A percentile compares a stretch with the other conserved stretches of the same genome.
These are phyloP conservation scores for Charaxes varanes DNA, from an alignment of 1,140 invertebrate species.

Conservation along the genomic window DNA sequence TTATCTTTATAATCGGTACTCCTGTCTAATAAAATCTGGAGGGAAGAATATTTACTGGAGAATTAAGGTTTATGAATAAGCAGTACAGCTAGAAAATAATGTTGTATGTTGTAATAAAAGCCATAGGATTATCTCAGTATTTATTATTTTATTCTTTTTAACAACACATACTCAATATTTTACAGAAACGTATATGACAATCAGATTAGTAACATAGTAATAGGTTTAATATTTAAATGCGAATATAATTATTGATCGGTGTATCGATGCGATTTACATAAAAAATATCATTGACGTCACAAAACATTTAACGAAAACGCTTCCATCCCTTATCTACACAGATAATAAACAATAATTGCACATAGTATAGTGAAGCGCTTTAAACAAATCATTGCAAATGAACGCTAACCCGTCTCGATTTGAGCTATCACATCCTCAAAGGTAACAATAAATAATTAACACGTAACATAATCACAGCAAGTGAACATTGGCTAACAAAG, in stretches of 20 bases:
- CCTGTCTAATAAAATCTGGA: too few species aligned
- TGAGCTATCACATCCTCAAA: slow-evolving; percentile 67
- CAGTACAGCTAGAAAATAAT: not conserved
- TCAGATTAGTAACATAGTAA: slow-evolving; percentile 71
- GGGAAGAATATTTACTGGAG: too few species aligned
- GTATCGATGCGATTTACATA: slow-evolving; percentile 33
- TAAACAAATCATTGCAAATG: slow-evolving; percentile 58
- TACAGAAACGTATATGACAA: slow-evolving; percentile 76
- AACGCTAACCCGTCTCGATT: slow-evolving; percentile 52
- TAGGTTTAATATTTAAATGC: slow-evolving; percentile 69
- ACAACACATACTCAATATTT: slow-evolving; percentile 76
- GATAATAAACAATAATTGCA: slow-evolving; percentile 49
- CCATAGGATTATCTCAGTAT: slow-evolving; percentile 48
- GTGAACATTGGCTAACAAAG: slow-evolving; percentile 72
- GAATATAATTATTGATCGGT: slow-evolving; percentile 59
- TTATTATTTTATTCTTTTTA: slow-evolving; percentile 75
- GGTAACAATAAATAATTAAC: slow-evolving; percentile 71
- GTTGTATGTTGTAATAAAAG: slow-evolving; percentile 16
- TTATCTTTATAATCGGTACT: too few species aligned
- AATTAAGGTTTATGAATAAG: too few species aligned
- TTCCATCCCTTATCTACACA: slow-evolving; percentile 25
- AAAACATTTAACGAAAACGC: slow-evolving; percentile 31
- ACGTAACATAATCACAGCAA: slow-evolving; percentile 71
- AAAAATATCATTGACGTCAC: slow-evolving; percentile 22
- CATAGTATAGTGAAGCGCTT: slow-evolving; percentile 39